These are phyloP conservation scores for Drosophila merina DNA, from an alignment of 2,888 invertebrate species.

Conservation along the genomic window DNA sequence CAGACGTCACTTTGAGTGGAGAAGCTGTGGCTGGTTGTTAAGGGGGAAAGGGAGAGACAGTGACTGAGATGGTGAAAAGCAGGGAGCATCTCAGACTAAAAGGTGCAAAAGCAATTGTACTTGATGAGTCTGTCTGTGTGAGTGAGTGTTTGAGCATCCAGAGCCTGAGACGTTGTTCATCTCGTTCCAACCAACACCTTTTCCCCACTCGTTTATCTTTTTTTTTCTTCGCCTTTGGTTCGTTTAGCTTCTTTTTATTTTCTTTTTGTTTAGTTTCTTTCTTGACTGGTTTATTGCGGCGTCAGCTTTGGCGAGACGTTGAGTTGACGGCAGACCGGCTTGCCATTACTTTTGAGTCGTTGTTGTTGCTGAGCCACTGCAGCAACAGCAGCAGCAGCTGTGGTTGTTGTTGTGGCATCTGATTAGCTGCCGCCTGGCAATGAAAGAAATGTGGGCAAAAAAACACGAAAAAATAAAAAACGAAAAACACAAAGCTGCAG, in stretches of 20 bases:
- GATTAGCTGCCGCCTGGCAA: conserved; percentile 44
- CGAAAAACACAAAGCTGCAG: conserved; percentile 18
- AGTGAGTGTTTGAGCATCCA: conserved; percentile 12
- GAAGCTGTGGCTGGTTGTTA: not conserved
- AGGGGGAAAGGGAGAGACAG: not conserved
- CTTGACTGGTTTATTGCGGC: conserved; percentile 54
- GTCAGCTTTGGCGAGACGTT: conserved; percentile 64
- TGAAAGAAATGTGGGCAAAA: conserved; percentile 42
- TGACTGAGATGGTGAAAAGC: not conserved
- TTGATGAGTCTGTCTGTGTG: conserved; percentile 12
- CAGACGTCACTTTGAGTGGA: conserved; percentile 9
- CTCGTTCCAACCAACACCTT: not conserved
- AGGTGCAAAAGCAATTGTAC: conserved; percentile 44
- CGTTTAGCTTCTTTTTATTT: conserved; percentile 16
- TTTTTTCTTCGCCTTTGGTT: conserved; percentile 15
- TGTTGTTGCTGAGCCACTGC: conserved; percentile 13
- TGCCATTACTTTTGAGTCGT: conserved; percentile 12
- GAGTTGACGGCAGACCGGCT: conserved; percentile 4
- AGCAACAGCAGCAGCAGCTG: conserved; percentile 14
- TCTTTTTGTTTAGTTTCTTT: conserved; percentile 30
- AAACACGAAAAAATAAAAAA: not conserved
- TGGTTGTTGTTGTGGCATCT: conserved; percentile 33
- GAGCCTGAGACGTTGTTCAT: conserved; percentile 19
- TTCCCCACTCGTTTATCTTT: conserved; percentile 5
- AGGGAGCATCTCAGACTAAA: conserved; percentile 27